Percentiles rank a stretch among this genome's conserved stretches.
These are phyloP conservation scores for Tonatia bakeri DNA, from an alignment of 2,113 vertebrate genomes.

Conservation along the genomic window DNA sequence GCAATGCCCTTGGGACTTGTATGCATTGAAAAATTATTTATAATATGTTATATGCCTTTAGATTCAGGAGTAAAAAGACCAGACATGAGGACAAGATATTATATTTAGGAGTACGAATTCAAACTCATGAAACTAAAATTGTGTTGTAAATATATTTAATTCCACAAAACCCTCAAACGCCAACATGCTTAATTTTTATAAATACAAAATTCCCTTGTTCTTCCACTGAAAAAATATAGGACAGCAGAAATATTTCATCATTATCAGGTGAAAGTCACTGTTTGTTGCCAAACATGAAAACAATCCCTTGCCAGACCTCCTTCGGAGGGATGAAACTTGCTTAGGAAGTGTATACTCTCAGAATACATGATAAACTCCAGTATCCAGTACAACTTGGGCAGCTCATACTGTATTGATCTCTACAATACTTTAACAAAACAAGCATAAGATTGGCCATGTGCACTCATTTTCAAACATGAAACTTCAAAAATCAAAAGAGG, in stretches of 20 bases:
- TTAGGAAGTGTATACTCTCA: neutral
- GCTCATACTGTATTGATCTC: neutral
- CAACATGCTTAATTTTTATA: neutral
- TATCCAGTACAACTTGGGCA: neutral
- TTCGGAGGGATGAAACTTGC: neutral
- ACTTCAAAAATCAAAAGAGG: neutral
- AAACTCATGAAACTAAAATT: neutral
- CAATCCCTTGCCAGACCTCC: neutral
- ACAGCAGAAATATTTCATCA: neutral
- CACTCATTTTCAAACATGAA: neutral
- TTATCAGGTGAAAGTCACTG: neutral
- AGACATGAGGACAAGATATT: neutral
- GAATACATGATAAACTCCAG: neutral
- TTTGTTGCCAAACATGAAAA: neutral
- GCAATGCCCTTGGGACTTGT: neutral
- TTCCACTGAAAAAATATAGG: neutral
- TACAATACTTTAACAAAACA: neutral
- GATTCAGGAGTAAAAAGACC: neutral
- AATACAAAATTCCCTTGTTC: neutral
- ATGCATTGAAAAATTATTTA: neutral
- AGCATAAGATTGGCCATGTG: neutral
- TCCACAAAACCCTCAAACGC: neutral
- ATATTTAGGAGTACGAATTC: neutral
- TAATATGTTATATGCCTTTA: neutral
- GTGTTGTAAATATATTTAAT: neutral